Evolutionary conservation across 2,797 vertebrate species (phyloP).

Genomic region (Chaetophractus vellerosus): DNA sequence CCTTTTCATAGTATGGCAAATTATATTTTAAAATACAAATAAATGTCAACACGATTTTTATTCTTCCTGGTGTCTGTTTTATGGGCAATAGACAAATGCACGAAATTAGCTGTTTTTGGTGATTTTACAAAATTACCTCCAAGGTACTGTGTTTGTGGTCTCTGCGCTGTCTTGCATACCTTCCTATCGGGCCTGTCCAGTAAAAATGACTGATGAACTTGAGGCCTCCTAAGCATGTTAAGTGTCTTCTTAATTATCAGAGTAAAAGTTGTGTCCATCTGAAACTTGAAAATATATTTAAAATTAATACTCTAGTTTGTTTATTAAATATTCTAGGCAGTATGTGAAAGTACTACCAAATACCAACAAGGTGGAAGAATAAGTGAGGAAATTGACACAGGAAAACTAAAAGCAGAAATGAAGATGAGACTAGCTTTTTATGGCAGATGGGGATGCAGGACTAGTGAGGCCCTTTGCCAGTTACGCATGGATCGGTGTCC

Average conservation of each 20-base stretch:
- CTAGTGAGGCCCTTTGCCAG: not conserved
- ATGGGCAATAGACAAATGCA: not conserved
- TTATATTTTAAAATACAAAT: slow-evolving; percentile 61
- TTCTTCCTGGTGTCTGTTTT: not conserved
- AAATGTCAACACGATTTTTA: not conserved
- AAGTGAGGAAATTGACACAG: not conserved
- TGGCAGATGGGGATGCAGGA: not conserved
- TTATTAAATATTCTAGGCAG: not conserved
- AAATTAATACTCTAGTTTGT: not conserved
- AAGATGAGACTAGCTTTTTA: not conserved
- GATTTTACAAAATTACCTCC: slow-evolving; percentile 20
- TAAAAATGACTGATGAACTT: not conserved
- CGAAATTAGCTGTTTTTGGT: slow-evolving; percentile 16
- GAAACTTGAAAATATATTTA: not conserved
- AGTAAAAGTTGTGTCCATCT: not conserved
- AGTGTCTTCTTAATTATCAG: not conserved
- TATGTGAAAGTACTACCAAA: slow-evolving; percentile 12
- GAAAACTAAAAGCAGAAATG: not conserved
- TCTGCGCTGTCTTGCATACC: not conserved
- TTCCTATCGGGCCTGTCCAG: accelerated
- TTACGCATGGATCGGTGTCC: not conserved
- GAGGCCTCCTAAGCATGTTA: not conserved
- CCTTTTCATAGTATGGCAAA: not conserved
- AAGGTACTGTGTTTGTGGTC: not conserved
- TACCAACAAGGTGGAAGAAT: not conserved